Percentiles rank a stretch among this genome's conserved stretches.
Evolutionary conservation across 2,888 invertebrate species (phyloP).

Genomic region (Pherbina coryleti): DNA sequence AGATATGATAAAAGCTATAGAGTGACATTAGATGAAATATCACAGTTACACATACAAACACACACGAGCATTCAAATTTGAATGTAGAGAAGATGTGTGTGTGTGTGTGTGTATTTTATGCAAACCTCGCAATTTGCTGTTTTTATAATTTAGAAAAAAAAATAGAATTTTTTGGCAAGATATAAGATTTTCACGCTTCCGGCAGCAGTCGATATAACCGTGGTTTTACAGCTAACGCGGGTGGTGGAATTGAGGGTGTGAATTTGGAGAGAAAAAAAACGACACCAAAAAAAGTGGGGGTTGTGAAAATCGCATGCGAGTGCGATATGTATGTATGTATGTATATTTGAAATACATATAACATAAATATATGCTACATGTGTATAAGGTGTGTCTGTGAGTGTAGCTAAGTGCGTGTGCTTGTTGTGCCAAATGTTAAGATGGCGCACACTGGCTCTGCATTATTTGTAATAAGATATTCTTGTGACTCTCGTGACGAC

Average conservation of each 20-base stretch:
- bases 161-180: conserved; percentile 32
- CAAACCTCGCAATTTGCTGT: not conserved
- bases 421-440: not conserved
- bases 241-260: not conserved
- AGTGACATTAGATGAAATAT: not conserved
- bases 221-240: not conserved
- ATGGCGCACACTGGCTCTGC: conserved; percentile 26
- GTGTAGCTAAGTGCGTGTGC: not conserved
- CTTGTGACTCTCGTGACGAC: conserved; percentile 65
- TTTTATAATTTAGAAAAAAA: conserved; percentile 25
- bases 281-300: not conserved
- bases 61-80: not conserved
- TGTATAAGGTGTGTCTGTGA: not conserved
- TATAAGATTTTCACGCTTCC: conserved; percentile 63
- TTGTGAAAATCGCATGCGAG: not conserved
- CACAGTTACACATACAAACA: conserved; percentile 6
- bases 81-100: no score
- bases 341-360: not conserved
- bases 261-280: conserved; percentile 2
- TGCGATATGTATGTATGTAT: conserved; percentile 9
- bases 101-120: not conserved
- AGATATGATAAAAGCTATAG: no score
- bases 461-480: conserved; percentile 63
- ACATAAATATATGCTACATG: not conserved
- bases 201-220: conserved; percentile 53